These are phyloP conservation scores for Drosophila anomelani DNA, from an alignment of 2,888 invertebrate species.

Conservation along the genomic window DNA sequence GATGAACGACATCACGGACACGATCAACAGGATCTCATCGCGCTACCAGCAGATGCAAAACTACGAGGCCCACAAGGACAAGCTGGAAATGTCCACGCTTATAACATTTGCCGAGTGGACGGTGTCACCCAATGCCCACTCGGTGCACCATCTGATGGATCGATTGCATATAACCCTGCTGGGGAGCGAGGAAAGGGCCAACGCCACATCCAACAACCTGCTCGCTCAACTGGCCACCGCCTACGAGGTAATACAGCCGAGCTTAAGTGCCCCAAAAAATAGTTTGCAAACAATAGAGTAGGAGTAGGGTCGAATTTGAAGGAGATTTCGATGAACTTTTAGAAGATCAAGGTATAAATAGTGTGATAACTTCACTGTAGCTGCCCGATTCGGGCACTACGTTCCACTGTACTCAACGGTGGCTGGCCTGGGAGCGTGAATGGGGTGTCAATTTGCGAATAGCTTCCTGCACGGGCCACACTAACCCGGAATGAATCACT, in stretches of 20 bases:
- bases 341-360: not conserved
- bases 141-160: constrained; percentile 88
- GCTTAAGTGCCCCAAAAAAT: not conserved
- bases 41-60: constrained; percentile 87
- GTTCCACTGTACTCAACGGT: constrained; percentile 10
- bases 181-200: constrained; percentile 79
- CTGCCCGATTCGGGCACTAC: not conserved
- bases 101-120: constrained; percentile 89
- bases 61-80: constrained; percentile 86
- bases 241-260: constrained; percentile 76
- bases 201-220: constrained; percentile 57
- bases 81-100: constrained; percentile 88
- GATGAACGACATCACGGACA: constrained; percentile 87
- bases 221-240: constrained; percentile 65
- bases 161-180: constrained; percentile 87
- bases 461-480: constrained; percentile 32
- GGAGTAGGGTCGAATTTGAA: not conserved
- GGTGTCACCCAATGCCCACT: constrained; percentile 88
- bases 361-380: not conserved
- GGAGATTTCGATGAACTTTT: not conserved
- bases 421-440: constrained; percentile 12
- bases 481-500: constrained; percentile 28
- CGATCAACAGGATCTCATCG: constrained; percentile 87
- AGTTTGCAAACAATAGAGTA: not conserved
- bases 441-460: constrained; percentile 41